phyloP scores from a whole-genome alignment of 64 coral and sea anemone species.

The Dendrophyllia cribrosa region DNA sequence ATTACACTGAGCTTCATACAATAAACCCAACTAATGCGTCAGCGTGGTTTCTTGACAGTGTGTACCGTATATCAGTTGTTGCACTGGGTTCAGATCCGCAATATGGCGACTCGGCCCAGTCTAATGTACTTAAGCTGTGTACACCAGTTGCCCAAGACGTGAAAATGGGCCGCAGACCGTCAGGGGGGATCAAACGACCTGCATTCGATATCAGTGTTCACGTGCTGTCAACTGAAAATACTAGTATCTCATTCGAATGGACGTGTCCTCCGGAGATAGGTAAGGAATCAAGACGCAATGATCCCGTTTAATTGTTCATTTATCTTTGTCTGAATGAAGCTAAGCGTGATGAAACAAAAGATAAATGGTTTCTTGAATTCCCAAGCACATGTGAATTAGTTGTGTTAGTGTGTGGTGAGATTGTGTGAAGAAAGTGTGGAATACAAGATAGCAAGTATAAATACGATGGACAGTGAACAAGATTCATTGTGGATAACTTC shows the following conservation, averaged over 20 bases:
- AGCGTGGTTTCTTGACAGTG: constrained; percentile 24
- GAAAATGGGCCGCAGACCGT: constrained; percentile 10
- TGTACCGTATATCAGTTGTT: constrained; percentile 69
- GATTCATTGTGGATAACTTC: too few species aligned
- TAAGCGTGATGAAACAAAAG: too few species aligned
- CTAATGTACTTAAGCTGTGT: constrained; percentile 72
- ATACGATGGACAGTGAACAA: too few species aligned
- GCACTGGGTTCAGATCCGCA: constrained; percentile 60
- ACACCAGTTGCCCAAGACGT: constrained; percentile 59
- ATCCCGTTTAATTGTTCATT: neutral
- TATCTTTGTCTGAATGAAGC: too few species aligned
- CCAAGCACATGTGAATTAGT: too few species aligned
- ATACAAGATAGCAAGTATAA: too few species aligned
- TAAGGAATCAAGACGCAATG: neutral
- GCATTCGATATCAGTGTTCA: constrained; percentile 44
- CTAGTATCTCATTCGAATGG: constrained; percentile 72
- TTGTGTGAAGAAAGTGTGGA: too few species aligned
- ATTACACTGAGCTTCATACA: too few species aligned
- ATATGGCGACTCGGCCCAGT: constrained; percentile 76
- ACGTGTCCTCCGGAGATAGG: constrained; percentile 1
- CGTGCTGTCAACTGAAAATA: constrained; percentile 45
- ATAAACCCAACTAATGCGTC: too few species aligned
- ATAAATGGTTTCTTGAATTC: too few species aligned
- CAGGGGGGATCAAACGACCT: neutral
- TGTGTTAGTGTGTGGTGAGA: too few species aligned